phyloP scores from a whole-genome alignment of 2,888 invertebrate species.

The Mesoligia furuncula region DNA sequence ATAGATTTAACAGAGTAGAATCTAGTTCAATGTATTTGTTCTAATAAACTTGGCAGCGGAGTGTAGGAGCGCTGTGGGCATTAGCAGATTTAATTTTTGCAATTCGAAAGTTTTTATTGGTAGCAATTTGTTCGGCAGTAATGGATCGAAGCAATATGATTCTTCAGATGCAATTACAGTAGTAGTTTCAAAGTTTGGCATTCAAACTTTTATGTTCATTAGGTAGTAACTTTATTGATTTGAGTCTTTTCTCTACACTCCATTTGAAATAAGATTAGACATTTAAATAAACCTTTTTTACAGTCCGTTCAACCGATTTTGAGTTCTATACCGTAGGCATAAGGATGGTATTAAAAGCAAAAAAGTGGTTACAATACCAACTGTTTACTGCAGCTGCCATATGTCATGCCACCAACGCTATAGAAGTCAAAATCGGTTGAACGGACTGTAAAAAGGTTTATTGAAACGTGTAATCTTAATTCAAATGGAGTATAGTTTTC shows the following conservation, averaged over 20 bases:
- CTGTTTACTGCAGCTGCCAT: too few relatives aligned
- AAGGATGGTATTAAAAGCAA: too few relatives aligned
- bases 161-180: slow-evolving; percentile 46
- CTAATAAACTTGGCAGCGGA: slow-evolving; percentile 55
- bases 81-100: slow-evolving; percentile 58
- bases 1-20: slow-evolving; percentile 14
- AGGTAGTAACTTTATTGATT: background rate
- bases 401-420: too few relatives aligned
- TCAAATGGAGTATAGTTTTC: too few relatives aligned
- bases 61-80: slow-evolving; percentile 16
- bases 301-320: too few relatives aligned
- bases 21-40: slow-evolving; percentile 43
- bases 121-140: slow-evolving; percentile 41
- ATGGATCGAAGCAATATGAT: slow-evolving; percentile 35
- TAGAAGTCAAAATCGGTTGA: too few relatives aligned
- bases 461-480: too few relatives aligned
- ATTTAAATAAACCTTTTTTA: too few relatives aligned
- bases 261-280: too few relatives aligned
- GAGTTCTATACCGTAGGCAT: too few relatives aligned
- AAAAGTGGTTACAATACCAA: too few relatives aligned
- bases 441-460: too few relatives aligned
- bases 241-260: background rate
- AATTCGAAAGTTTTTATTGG: slow-evolving; percentile 51
- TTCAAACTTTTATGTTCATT: background rate
- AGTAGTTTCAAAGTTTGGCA: slow-evolving; percentile 11